Evolutionary conservation across 1,140 invertebrate genomes (phyloP), one percentile per base, ranked within the genome.

Genomic region (Drosophila subobscura): DNA sequence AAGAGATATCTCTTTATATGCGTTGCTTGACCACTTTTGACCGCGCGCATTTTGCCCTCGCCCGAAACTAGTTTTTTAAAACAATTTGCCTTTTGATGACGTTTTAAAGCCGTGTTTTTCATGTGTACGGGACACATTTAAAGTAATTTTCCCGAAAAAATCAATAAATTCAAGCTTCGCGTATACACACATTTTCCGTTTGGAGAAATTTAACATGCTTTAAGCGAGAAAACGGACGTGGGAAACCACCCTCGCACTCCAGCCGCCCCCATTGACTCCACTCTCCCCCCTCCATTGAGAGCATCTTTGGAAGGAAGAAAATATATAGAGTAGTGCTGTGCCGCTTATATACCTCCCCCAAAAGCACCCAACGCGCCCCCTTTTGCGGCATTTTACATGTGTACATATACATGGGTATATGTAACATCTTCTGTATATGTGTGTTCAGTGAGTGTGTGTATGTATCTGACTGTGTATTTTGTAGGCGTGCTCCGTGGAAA

Each of bases 21-120:
- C 70, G 80, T 85, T 79, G 72, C 79, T 83, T 83, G 77, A 77
- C 77, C 73, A 86, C 68, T 84, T 37, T 84, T 79, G 72, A 72
- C 75, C 79, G 79, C 79, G 79, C 79, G 71, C 64, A 74, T 79
- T 78, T 79, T 79, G 33, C 58, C 59, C 44, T 63, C 68, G 71
- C 60, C 45, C 44, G 42, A 84, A 86, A 85, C 68, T 63, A 77
- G 64, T 80, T 80, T 77, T 58, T 54, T 46, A 45, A 52, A 63
- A 40, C 10, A 37, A 37, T 44, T 54, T 53, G 33, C 46, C 54
- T 37, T 64, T 56, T 78, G 76, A 66, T 81, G 73, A 77, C 78
- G 78, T 73, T 77, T 81, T 81, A 83, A 80, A 77, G 66, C 68
- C 46, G 59, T 45, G 44, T 20, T 37, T 54, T 22, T 20, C 22